Evolutionary conservation across 1,140 invertebrate genomes (phyloP).

Genomic region (Tetranychus urticae): DNA sequence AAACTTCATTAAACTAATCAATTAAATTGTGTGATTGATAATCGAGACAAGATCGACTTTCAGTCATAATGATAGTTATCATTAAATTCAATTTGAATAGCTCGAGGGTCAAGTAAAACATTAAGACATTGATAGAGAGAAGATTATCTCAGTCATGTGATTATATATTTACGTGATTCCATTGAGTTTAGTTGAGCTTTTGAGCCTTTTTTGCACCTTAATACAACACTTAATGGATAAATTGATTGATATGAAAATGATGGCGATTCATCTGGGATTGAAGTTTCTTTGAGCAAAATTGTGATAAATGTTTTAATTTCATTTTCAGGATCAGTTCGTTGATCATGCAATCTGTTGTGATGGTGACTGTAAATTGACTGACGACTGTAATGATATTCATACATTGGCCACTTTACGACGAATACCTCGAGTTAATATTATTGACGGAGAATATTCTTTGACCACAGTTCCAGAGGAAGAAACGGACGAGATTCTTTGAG

Average conservation of each 20-base stretch:
- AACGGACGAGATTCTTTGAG: neutral
- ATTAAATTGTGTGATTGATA: neutral
- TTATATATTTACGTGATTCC: too few species aligned
- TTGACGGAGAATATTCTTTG: neutral
- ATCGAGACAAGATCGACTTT: neutral
- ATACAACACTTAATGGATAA: neutral
- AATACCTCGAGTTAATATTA: neutral
- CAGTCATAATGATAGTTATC: neutral
- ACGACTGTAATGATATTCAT: neutral
- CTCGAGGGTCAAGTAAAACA: too few species aligned
- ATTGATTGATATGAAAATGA: neutral
- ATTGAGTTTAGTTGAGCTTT: too few species aligned
- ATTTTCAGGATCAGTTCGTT: neutral
- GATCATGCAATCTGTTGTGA: neutral
- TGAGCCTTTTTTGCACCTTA: neutral
- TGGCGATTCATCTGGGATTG: neutral
- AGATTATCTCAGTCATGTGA: too few species aligned
- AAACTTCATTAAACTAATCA: neutral
- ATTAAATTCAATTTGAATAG: too few species aligned
- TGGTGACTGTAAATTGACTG: neutral
- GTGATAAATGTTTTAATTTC: neutral
- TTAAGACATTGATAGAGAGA: too few species aligned
- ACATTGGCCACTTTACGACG: neutral
- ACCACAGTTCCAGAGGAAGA: neutral
- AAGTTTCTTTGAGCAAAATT: neutral